Conservation (phyloP, 2,113 vertebrate species). For the Gymnobelideus leadbeateri region DNA sequence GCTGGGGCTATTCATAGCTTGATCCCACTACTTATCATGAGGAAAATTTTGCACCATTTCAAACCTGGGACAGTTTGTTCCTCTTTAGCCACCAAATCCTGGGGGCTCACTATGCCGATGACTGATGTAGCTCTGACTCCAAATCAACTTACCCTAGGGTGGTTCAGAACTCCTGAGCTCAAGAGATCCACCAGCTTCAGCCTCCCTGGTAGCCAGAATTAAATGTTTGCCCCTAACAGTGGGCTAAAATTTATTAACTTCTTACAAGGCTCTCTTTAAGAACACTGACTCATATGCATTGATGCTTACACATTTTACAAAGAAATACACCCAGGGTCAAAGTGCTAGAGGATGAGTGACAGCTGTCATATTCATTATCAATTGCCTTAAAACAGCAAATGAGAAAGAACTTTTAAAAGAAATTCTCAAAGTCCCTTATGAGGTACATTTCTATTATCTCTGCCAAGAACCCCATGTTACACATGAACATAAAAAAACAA, state of each 20-base stretch:
- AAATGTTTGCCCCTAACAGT: neutral
- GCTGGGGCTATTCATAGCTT: neutral
- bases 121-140: neutral
- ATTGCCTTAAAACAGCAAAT: conserved; percentile 72
- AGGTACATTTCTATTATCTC: conserved; percentile 52
- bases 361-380: conserved; percentile 74
- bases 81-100: neutral
- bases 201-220: neutral
- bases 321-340: neutral
- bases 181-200: neutral
- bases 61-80: neutral
- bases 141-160: neutral
- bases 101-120: neutral
- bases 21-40: neutral
- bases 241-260: neutral
- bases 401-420: conserved; percentile 61
- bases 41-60: neutral
- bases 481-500: conserved; percentile 1
- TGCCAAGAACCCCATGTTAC: conserved; percentile 37
- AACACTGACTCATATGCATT: neutral
- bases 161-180: neutral
- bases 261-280: neutral
- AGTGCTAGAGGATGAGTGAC: conserved; percentile 53
- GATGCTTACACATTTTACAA: neutral
- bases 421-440: conserved; percentile 60